Conservation (phyloP, 2,113 vertebrate genomes). For the Rhinopomastus cyanomelas region DNA sequence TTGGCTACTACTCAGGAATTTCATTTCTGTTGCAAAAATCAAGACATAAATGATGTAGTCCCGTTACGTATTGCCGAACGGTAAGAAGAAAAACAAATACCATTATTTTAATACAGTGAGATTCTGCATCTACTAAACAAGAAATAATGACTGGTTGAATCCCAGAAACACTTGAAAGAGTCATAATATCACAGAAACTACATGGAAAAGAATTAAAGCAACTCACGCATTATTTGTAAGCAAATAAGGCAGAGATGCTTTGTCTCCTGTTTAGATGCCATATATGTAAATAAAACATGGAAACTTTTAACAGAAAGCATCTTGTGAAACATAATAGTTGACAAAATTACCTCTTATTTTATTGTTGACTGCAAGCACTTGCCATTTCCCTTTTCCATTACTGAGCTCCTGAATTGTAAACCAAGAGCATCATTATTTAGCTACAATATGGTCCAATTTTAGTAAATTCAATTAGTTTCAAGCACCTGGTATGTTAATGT, state of each 20-base stretch:
- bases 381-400: slow-evolving; percentile 31
- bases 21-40: neutral
- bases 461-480: slow-evolving; percentile 6
- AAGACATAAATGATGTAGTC: neutral
- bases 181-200: neutral
- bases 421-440: slow-evolving; percentile 16
- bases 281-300: slow-evolving; percentile 32
- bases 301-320: slow-evolving; percentile 26
- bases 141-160: neutral
- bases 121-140: neutral
- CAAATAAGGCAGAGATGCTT: slow-evolving; percentile 20
- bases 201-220: neutral
- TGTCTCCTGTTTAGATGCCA: neutral
- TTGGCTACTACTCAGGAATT: neutral
- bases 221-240: neutral
- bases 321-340: slow-evolving; percentile 40
- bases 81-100: neutral
- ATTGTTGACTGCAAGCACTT: slow-evolving; percentile 46
- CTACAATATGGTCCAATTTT: slow-evolving; percentile 32
- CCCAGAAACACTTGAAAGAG: neutral
- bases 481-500: neutral
- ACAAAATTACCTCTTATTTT: slow-evolving; percentile 46
- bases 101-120: neutral
- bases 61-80: neutral
- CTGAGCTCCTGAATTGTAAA: slow-evolving; percentile 35